Evolutionary conservation across 2,113 vertebrate species (phyloP), one percentile per base, ranked within the genome.

Genomic region (Okapia johnstoni): DNA sequence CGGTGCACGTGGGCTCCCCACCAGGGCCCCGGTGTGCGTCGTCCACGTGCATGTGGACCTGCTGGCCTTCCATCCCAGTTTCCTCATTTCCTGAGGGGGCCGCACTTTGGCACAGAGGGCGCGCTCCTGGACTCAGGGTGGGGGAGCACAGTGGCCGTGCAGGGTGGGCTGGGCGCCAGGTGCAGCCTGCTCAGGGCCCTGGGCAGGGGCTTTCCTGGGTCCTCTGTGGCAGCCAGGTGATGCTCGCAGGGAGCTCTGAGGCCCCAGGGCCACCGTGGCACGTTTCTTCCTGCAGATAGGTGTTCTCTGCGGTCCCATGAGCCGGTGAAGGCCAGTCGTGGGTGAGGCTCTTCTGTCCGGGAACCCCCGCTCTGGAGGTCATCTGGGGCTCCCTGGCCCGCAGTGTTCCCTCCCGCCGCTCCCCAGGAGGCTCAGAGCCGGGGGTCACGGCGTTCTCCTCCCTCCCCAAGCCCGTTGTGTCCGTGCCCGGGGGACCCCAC

Each of bases 11-110:
- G 48, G 70, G 54, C 54, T 54, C 36, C 76, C 36, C 0, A 0
- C 15, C 2, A 12, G 54, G n/a, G 43, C 48, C 26, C 36, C 0
- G 0, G 36, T 11, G n/a, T 4, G 26, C 14, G 2, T 58, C 23
- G 3, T 30, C 52, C 40, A 33, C 13, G 0, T 10, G 7, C 26
- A 1, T 1, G 0, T n/a, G 61, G 30, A 7, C 48, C 55, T 21
- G 43, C n/a, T 0, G 46, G 33, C 77, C 36, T 52, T 30, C n/a
- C 2, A 6, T 46, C 36, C 2, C 0, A 9, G 10, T 50, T 11
- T 17, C 36, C 66, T 55, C 80, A 26, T 7, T 76, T 26, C 87
- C 63, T 43, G 61, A 2, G 1, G n/a, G 85, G 52, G 13, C 54
- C 5, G 23, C 26, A 6, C 58, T 55, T 90, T 54, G 26, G 8